Percentiles rank a stretch among this genome's conserved stretches.
These are phyloP conservation scores for Embidobia sp. DNA, from an alignment of 2,888 invertebrate species.

Conservation along the genomic window DNA sequence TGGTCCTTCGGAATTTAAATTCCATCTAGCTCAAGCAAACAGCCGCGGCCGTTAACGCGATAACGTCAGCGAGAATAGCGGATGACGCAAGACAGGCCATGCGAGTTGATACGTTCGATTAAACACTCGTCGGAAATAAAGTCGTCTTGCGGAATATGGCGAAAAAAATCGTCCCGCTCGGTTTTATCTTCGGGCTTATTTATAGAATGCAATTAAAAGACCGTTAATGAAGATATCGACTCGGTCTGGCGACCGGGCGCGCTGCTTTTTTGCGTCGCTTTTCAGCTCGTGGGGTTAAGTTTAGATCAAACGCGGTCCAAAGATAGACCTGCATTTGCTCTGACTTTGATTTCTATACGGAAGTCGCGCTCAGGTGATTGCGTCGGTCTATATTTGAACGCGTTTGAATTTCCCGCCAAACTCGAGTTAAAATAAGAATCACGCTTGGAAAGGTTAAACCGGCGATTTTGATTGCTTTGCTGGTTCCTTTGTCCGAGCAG, in stretches of 20 bases:
- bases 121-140: conserved; percentile 52
- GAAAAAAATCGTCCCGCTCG: neutral
- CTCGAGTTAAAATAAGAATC: neutral
- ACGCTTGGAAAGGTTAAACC: too few relatives aligned
- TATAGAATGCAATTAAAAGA: conserved; percentile 35
- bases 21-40: conserved; percentile 55
- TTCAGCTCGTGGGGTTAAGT: conserved; percentile 21
- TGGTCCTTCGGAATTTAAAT: conserved; percentile 50
- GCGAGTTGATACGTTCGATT: conserved; percentile 68
- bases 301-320: conserved; percentile 50
- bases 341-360: conserved; percentile 47
- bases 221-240: conserved; percentile 38
- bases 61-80: conserved; percentile 76
- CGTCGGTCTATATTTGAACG: neutral
- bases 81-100: conserved; percentile 71
- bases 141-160: neutral
- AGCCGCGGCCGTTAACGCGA: conserved; percentile 64
- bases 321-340: conserved; percentile 33
- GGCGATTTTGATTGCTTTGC: too few relatives aligned
- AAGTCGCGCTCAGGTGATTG: conserved; percentile 32
- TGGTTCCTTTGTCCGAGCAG: too few relatives aligned
- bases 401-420: conserved; percentile 15
- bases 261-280: neutral
- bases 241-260: neutral
- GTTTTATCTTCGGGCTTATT: conserved; percentile 18